phyloP scores from a whole-genome alignment of 2,888 invertebrate species.

The Hypomecis atomaria region DNA sequence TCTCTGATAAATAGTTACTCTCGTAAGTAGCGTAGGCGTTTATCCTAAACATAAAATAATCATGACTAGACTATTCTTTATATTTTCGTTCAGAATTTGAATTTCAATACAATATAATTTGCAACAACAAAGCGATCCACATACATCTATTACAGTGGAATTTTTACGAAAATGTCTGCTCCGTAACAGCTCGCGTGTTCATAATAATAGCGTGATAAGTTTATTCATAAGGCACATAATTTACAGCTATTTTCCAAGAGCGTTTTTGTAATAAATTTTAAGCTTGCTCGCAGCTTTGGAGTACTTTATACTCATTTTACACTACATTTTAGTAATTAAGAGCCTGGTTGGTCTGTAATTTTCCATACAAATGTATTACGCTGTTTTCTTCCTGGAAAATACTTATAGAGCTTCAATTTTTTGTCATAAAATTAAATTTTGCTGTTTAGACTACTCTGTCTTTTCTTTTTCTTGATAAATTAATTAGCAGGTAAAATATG shows the following conservation, averaged over 20 bases:
- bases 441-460: too few species aligned
- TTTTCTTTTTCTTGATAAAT: too few species aligned
- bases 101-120: constrained; percentile 20
- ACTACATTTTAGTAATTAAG: constrained; percentile 6
- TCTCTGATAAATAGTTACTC: too few species aligned
- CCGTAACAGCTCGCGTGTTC: constrained; percentile 43
- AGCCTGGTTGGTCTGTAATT: too few species aligned
- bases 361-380: too few species aligned
- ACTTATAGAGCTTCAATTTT: too few species aligned
- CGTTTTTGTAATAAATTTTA: constrained; percentile 44
- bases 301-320: constrained; percentile 2
- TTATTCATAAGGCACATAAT: constrained; percentile 48
- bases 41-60: too few species aligned
- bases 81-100: constrained; percentile 6
- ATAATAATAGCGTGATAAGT: constrained; percentile 45
- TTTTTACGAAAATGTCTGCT: constrained; percentile 33
- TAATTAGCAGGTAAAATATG: too few species aligned
- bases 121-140: constrained; percentile 6
- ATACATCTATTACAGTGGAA: constrained; percentile 19
- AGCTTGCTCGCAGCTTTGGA: constrained; percentile 25
- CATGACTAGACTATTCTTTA: not conserved
- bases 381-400: too few species aligned
- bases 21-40: too few species aligned
- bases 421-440: too few species aligned
- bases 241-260: constrained; percentile 45